Percentiles rank a stretch among this genome's conserved stretches.
Evolutionary conservation across 2,113 vertebrate species (phyloP).

Genomic region (Dicentrarchus labrax): DNA sequence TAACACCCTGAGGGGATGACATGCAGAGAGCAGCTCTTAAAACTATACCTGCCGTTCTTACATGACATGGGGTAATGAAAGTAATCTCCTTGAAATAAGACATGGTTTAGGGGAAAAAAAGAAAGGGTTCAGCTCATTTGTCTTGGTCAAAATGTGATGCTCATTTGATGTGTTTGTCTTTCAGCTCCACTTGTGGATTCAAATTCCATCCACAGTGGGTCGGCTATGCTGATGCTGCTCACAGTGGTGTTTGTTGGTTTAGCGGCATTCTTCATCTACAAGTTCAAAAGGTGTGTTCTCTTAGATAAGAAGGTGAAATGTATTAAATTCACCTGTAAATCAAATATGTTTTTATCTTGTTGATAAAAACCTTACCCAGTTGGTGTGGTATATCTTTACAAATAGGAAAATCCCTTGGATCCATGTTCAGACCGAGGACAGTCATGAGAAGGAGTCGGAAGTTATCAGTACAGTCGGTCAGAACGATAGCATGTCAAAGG

Average conservation of each 20-base stretch:
- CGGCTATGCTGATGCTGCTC: slow-evolving; percentile 93
- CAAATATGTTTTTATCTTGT: not conserved
- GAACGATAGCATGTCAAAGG: slow-evolving; percentile 92
- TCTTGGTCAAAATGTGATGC: not conserved
- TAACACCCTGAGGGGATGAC: slow-evolving; percentile 59
- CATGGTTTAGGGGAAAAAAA: not conserved
- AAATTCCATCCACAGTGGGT: slow-evolving; percentile 91
- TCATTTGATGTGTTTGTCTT: slow-evolving; percentile 34
- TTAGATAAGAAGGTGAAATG: not conserved
- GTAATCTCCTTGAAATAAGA: slow-evolving; percentile 41
- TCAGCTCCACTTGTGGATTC: slow-evolving; percentile 93
- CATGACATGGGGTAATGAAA: slow-evolving; percentile 46
- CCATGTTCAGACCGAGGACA: slow-evolving; percentile 95
- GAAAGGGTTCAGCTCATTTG: slow-evolving; percentile 19
- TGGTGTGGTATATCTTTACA: not conserved
- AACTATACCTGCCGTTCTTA: slow-evolving; percentile 21
- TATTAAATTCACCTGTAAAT: not conserved
- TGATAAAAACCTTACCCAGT: not conserved
- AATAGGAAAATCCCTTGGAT: slow-evolving; percentile 97
- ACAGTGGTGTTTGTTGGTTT: slow-evolving; percentile 93
- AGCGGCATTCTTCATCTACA: slow-evolving; percentile 96
- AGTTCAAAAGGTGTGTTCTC: slow-evolving; percentile 93
- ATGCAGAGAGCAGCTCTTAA: slow-evolving; percentile 42
- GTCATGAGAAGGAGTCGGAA: slow-evolving; percentile 95
- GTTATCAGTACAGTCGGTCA: slow-evolving; percentile 95